Evolutionary conservation across 2,888 invertebrate species (phyloP).

Genomic region (Sinodicranocentrus sp.): DNA sequence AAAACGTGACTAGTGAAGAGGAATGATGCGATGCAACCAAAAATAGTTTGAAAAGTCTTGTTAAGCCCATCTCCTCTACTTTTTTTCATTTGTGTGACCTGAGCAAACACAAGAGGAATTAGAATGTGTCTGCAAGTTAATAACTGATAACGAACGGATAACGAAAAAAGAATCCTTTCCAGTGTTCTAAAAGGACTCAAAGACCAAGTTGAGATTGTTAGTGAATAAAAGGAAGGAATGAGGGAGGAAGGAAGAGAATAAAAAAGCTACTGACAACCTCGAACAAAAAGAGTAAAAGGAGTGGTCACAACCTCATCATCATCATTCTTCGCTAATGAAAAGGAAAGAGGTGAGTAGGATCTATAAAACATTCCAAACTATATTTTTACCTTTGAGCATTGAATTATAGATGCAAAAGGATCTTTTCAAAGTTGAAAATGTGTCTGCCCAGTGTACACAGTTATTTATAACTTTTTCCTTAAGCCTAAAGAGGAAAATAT

Average conservation of each 20-base stretch:
- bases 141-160: slow-evolving; percentile 43
- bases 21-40: not conserved
- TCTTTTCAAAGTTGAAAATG: too few relatives aligned
- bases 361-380: slow-evolving; percentile 5
- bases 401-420: not conserved
- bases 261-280: slow-evolving; percentile 46
- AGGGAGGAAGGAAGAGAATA: slow-evolving; percentile 16
- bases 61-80: too few relatives aligned
- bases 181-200: not conserved
- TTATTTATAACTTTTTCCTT: slow-evolving; percentile 38
- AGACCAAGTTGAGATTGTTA: not conserved
- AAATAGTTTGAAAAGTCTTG: slow-evolving; percentile 21
- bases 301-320: slow-evolving; percentile 49
- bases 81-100: not conserved
- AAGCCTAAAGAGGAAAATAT: not conserved
- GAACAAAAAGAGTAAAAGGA: slow-evolving; percentile 41
- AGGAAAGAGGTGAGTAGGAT: slow-evolving; percentile 30
- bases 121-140: slow-evolving; percentile 11
- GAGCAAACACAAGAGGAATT: slow-evolving; percentile 11
- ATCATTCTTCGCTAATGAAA: slow-evolving; percentile 56
- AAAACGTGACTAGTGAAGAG: slow-evolving; percentile 24
- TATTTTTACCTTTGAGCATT: slow-evolving; percentile 20
- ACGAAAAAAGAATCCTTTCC: not conserved
- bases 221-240: slow-evolving; percentile 25
- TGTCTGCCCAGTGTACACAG: slow-evolving; percentile 26